A percentile compares a stretch with the other conserved stretches of the same genome.
Conservation (phyloP, 2,797 vertebrate species). For the Oreochromis mossambicus region DNA sequence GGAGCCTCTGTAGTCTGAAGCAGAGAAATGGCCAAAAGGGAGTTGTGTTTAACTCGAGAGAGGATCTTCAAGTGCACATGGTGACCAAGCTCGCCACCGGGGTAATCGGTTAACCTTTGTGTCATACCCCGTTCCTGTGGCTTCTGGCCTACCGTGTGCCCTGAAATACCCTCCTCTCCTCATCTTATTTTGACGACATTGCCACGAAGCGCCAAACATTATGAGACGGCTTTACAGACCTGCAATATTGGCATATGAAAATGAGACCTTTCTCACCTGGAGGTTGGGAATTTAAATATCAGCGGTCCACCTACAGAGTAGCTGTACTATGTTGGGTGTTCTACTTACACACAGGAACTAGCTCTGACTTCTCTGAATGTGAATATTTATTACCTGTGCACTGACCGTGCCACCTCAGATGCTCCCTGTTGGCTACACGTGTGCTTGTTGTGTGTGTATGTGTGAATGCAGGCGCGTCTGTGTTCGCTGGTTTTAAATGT, state of each 20-base stretch:
- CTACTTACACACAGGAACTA: slow-evolving; percentile 37
- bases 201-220: slow-evolving; percentile 47
- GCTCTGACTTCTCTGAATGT: slow-evolving; percentile 76
- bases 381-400: slow-evolving; percentile 76
- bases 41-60: slow-evolving; percentile 44
- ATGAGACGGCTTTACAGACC: slow-evolving; percentile 28
- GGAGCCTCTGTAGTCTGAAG: slow-evolving; percentile 41
- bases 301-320: neutral
- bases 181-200: slow-evolving; percentile 62
- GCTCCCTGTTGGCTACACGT: slow-evolving; percentile 68
- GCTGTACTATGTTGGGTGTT: neutral
- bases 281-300: neutral
- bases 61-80: slow-evolving; percentile 34
- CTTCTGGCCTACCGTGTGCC: neutral
- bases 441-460: slow-evolving; percentile 1
- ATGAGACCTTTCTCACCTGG: neutral
- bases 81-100: neutral
- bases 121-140: neutral
- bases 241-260: neutral
- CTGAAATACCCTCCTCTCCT: slow-evolving; percentile 28
- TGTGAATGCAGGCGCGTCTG: neutral
- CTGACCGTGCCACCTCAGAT: slow-evolving; percentile 65
- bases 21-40: slow-evolving; percentile 64
- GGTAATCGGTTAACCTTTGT: neutral
- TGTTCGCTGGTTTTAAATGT: slow-evolving; percentile 67